Base-by-base conservation (phyloP, 2,113 vertebrate genomes). In the Gnathonemus echidnorhynchus region DNA sequence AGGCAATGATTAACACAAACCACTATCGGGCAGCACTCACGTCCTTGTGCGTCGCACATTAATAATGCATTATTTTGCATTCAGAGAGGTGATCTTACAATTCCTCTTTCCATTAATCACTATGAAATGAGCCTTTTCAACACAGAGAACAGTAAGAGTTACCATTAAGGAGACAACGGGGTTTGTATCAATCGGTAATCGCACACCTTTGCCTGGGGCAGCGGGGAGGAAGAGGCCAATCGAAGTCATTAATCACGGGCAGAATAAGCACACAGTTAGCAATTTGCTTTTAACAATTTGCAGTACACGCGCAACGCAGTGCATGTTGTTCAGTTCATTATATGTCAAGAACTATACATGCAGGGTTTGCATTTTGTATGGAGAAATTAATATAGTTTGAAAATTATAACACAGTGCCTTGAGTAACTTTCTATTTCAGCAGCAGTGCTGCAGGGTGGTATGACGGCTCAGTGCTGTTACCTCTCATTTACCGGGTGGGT, bases 71-170 rank as follows among this genome's bases (percentile, higher is more conserved):
- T 53, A 56, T 87, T 87, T 87, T 53, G 48, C 49, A 87, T 87
- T 87, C 86, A 42, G 19, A 53, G 86, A n/a, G 50, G 86, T 86
- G 45, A 50, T 86, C 46, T 86, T 86, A 15, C 45, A 86, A 50
- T 87, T 52, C 48, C 49, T 39, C 86, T 21, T 87, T 56, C 50
- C 86, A 87, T 87, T 87, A 87, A 87, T 87, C 86, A 87, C 35
- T 87, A 56, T 87, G 86, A 87, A 87, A 87, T 52, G 56, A 35
- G 27, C 50, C 49, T 87, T 53, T 87, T 53, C 86, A 53, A 53
- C 15, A 21, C 13, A 48, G 48, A 87, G 31, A 52, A 52, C 50
- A 56, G 48, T 87, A 87, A 52, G n/a, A 53, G 86, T 53, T 53
- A 87, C 48, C 86, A 53, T 87, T 53, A 87, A 39, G n/a, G n/a